Percentiles rank a stretch among this genome's conserved stretches.
Evolutionary conservation across 2,113 vertebrate genomes (phyloP).

Genomic region (Emydura subglobosa): DNA sequence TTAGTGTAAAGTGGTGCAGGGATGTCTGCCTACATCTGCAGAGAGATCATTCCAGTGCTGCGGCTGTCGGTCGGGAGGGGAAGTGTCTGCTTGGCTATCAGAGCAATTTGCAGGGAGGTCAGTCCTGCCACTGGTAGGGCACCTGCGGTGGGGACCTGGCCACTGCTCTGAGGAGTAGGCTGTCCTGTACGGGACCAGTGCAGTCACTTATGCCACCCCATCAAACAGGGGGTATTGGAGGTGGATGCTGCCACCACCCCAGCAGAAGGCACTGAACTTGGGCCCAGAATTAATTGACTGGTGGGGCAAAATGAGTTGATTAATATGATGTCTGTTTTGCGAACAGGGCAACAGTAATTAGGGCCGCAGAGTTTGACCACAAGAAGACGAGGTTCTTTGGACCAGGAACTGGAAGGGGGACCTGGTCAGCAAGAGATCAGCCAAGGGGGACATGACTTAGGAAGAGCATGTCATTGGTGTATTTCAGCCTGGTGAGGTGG

Average conservation of each 20-base stretch:
- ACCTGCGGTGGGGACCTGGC: neutral
- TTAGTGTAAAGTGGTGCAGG: neutral
- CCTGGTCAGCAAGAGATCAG: neutral
- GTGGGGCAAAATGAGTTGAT: neutral
- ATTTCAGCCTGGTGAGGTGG: neutral
- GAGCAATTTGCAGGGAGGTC: neutral
- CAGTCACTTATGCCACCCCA: too few species aligned
- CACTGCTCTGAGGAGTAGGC: accelerated
- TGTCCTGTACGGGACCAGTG: neutral
- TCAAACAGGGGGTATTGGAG: neutral
- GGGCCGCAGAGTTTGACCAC: neutral
- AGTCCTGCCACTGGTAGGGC: neutral
- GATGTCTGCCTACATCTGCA: accelerated
- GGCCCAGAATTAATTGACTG: neutral
- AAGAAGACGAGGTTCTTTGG: neutral
- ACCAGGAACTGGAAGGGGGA: neutral
- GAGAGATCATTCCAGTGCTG: neutral
- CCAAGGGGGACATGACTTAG: neutral
- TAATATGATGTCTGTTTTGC: neutral
- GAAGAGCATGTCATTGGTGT: accelerated
- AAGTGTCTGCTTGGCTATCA: neutral
- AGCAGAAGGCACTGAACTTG: accelerated
- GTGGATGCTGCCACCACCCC: neutral
- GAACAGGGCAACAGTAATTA: neutral
- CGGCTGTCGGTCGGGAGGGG: neutral